Evolutionary conservation across 2,888 invertebrate species (phyloP).

Genomic region (Gasteruption jaculator): DNA sequence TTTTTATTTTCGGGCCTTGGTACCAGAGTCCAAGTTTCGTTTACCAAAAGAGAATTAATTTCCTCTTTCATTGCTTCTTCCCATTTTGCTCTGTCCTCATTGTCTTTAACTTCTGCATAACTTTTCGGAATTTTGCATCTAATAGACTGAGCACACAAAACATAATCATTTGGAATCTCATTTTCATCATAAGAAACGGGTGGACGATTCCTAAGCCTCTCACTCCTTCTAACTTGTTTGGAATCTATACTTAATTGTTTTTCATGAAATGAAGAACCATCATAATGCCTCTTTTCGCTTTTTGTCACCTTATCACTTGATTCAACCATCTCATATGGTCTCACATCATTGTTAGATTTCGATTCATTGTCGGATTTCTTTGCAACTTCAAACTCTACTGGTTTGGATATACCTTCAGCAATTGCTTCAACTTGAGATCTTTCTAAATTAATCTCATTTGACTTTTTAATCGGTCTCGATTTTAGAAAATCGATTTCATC

Average conservation of each 20-base stretch:
- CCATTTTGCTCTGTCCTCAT: conserved; percentile 20
- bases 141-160: conserved; percentile 10
- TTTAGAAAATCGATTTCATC: conserved; percentile 35
- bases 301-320: neutral
- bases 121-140: conserved; percentile 15
- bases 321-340: no score
- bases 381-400: neutral
- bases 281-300: no score
- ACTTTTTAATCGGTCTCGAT: conserved; percentile 12
- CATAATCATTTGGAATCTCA: conserved; percentile 3
- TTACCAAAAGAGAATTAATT: conserved; percentile 19
- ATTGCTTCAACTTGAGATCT: neutral
- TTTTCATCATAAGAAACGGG: conserved; percentile 17
- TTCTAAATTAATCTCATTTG: neutral
- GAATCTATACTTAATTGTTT: no score
- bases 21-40: conserved; percentile 19
- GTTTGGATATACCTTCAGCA: no score
- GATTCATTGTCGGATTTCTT: neutral
- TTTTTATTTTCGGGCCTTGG: conserved; percentile 16
- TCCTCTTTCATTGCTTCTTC: conserved; percentile 22
- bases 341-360: no score
- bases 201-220: conserved; percentile 16
- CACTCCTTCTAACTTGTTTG: conserved; percentile 19
- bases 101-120: conserved; percentile 18
- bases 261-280: no score